Percentiles rank a stretch among this genome's conserved stretches.
These are phyloP conservation scores for Paralichthys olivaceus DNA, from an alignment of 2,113 vertebrate species.

Conservation along the genomic window DNA sequence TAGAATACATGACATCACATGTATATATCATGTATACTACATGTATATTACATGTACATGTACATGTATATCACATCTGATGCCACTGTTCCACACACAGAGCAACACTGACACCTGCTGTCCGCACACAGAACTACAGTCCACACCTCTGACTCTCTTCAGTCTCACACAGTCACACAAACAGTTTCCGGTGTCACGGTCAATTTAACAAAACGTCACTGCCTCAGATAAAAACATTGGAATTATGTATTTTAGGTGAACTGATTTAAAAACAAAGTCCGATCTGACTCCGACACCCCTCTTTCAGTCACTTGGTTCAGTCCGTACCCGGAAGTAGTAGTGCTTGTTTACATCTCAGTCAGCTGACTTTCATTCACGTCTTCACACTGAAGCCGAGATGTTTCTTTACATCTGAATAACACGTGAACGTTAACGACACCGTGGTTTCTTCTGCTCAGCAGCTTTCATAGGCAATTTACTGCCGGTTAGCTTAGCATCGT, in stretches of 20 bases:
- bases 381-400: too few species aligned
- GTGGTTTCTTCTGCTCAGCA: neutral
- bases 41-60: too few species aligned
- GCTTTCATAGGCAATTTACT: neutral
- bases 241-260: fast-evolving
- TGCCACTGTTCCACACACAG: too few species aligned
- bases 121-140: neutral
- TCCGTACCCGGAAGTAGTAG: constrained; percentile 72
- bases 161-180: neutral
- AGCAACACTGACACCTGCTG: constrained; percentile 76
- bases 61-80: too few species aligned
- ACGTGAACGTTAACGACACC: neutral
- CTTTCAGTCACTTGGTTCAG: constrained; percentile 45
- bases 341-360: constrained; percentile 54
- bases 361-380: constrained; percentile 62
- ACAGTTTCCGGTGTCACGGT: neutral
- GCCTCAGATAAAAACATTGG: neutral
- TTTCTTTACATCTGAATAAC: neutral
- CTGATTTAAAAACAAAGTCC: neutral
- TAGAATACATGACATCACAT: too few species aligned
- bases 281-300: constrained; percentile 1
- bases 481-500: neutral
- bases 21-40: too few species aligned
- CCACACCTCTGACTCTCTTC: too few species aligned
- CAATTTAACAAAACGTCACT: neutral